Evolutionary conservation across 2,888 invertebrate species (phyloP), one percentile per base, ranked within the genome.

Genomic region (Lasioglossum lativentre): DNA sequence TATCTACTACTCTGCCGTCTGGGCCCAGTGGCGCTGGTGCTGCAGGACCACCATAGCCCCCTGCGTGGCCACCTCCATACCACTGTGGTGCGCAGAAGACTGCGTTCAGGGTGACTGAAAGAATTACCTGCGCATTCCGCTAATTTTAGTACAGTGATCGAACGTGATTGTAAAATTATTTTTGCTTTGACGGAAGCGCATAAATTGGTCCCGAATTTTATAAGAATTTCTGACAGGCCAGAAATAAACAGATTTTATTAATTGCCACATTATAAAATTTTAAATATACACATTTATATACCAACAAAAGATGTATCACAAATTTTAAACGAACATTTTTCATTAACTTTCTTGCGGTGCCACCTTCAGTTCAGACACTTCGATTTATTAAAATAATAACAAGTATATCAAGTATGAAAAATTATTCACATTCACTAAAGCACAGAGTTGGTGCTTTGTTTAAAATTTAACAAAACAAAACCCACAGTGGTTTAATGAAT

Each of bases 1-100:
- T 95, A 81, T 95, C 95, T 8, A 94, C 92, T 4, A 94, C 94
- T 47, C 94, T 92, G 59, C 94, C 94, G 40, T 94, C 94, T 2
- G 94, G 93, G 3, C 94, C 94, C 4, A 94, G 80, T 0, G 94
- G 94, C 1, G 94, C 94, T 23, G 92, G 92, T 5, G 89, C 89
- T 4, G 88, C 90, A 40, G 91, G 91, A 0, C 88, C 88, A 6
- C 87, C 90, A 68, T 92, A 91, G 23, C 78, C 91, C 0, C 86
- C 92, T 40, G 90, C 89, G 34, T 83, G 87, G 10, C 86, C 92
- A 52, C 88, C 93, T 1, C 93, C 92, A 73, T 94, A 94, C 93
- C 93, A 94, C 73, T 94, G 94, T 0, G 94, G 94, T 66, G 91
- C 90, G 6, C 90, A 93, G 27, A 92, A 68, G 16, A 83, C 92